phyloP scores from a whole-genome alignment of 1,140 invertebrate genomes.

The Listronotus bonariensis region DNA sequence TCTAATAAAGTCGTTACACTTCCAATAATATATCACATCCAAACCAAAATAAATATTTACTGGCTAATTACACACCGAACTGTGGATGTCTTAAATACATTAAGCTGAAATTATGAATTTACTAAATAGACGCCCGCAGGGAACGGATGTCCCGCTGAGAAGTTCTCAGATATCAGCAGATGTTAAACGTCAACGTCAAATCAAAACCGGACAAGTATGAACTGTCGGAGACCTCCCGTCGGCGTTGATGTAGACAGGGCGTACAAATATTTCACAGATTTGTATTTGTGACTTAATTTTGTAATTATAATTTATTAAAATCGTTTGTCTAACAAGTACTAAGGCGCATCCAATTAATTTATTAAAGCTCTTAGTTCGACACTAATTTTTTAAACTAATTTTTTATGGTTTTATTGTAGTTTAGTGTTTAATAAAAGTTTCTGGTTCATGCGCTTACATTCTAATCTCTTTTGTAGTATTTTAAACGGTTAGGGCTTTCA shows the following conservation, averaged over 20 bases:
- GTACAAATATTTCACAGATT: conserved; percentile 11
- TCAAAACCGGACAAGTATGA: conserved; percentile 15
- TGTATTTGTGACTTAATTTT: conserved; percentile 3
- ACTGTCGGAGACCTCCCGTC: conserved; percentile 19
- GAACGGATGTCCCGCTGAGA: conserved; percentile 15
- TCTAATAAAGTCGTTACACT: conserved; percentile 12
- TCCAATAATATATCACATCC: conserved; percentile 11
- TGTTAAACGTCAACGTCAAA: conserved; percentile 29
- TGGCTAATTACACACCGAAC: conserved; percentile 11
- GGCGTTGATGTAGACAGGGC: conserved; percentile 8
- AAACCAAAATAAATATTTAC: conserved; percentile 14
- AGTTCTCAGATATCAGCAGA: conserved; percentile 26
- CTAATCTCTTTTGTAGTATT: no score
- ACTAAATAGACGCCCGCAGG: conserved; percentile 10
- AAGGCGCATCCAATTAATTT: no score
- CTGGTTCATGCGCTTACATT: no score
- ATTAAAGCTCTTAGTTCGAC: no score
- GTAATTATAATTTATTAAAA: neutral
- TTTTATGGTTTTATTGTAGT: no score
- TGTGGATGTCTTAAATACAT: conserved; percentile 6
- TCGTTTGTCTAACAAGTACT: no score
- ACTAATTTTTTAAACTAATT: no score
- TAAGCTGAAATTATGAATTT: conserved; percentile 16
- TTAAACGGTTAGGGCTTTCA: no score
- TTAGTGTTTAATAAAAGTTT: no score